Base-by-base conservation (phyloP, 1,140 invertebrate species). In the Drosophila subpulchrella region DNA sequence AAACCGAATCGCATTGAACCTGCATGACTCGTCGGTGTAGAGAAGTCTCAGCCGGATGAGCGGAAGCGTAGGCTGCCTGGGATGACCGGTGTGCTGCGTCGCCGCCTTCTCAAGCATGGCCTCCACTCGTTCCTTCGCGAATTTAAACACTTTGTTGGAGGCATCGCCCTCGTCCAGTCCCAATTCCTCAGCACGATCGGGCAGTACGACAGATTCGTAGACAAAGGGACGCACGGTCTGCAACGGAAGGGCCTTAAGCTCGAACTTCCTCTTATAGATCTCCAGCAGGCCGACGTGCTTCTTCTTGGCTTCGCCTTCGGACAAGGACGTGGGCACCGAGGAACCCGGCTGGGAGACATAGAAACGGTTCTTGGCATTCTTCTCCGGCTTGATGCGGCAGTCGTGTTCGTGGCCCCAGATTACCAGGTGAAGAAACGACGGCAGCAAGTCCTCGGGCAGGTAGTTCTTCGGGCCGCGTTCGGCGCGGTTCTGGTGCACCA, bases 391-490 rank as follows among this genome's bases (percentile, higher is more conserved):
- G 67, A 98, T 96, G 71, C 95, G 93, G 92, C 98, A 98, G 85
- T 99, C 98, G 93, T 99, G 99, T 91, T 99, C 99, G 92, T 99
- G 99, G 3, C 99, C 99, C 99, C 99, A 99, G 58, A 99, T 93
- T 42, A 99, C 95, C 27, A 99, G 93, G 93, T 99, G 95, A 30
- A 99, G 92, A 91, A 98, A 98, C 17, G 95, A 93, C 11, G 98
- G 97, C 36, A 99, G 93, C 67, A 95, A 95, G 55, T 95, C 94
- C 92, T 99, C 97, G n/a, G 97, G 95, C 71, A 99, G 95, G 78
- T 96, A 97, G 92, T 97, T 98, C 60, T 95, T 96, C 13, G 94
- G 94, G 0, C 96, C 95, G 58, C 96, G 94, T 65, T 96, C 95
- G 2, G 95, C 96, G 65, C 98, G 95, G 93, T 99, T 99, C 93